Base-by-base conservation (phyloP, 2,113 vertebrate species). In the Macquaria ambigua region DNA sequence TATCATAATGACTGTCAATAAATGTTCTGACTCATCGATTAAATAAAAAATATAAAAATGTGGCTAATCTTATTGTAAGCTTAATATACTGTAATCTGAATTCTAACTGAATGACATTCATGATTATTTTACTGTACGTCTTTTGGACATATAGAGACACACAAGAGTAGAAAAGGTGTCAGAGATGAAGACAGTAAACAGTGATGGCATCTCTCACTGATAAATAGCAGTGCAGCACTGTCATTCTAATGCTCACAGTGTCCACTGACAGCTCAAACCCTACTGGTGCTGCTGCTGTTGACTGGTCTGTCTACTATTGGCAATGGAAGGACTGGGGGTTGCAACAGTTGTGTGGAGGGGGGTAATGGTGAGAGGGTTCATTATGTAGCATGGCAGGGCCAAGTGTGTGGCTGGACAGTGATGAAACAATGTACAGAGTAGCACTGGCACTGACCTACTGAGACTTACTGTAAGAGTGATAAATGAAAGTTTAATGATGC, bases 201-300 rank as follows among this genome's bases (percentile, higher is more conserved):
- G 34, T 23, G 64, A 81, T 67, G 67, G 81, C 69, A 74, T 84
- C 69, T 64, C 43, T 67, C 39, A 50, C 73, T 59, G 50, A 84
- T 64, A 76, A 52, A 79, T 48, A 52, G 34, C 43, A 16, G 43
- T 46, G 37, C 39, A 69, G 48, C 48, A 5, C 14, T 77, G 69
- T 83, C 76, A 74, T 25, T 67, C 25, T 50, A 9, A 70, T 75
- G 74, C n/a, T 82, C 50, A 37, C 23, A 18, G 63, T 41, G 50
- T 63, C 34, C 43, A 12, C 41, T 74, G 84, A 86, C 79, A 75
- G 76, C 58, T 58, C 50, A 1, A 20, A 11, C n/a, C 50, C 48
- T 41, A 5, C 68, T 68, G 77, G 37, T 52, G 68, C 62, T 64
- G 75, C 75, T 75, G 75, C 48, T 56, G 61, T 61, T 14, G 53